phyloP scores from a whole-genome alignment of 2,888 invertebrate genomes.

The Tenthredo distinguenda region DNA sequence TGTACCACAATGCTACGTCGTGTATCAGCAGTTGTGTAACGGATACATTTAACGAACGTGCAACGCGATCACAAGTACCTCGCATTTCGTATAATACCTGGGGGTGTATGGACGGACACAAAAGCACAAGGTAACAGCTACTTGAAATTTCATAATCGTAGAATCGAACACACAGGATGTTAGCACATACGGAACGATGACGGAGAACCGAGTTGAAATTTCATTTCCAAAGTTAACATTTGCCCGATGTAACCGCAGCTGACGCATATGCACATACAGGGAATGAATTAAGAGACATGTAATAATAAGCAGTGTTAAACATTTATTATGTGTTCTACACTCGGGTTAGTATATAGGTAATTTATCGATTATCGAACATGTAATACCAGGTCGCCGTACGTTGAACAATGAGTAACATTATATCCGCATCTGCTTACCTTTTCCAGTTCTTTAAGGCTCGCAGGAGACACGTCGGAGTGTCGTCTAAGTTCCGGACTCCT shows the following conservation, averaged over 20 bases:
- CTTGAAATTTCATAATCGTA: background rate
- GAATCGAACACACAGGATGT: background rate
- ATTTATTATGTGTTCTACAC: background rate
- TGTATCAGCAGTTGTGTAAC: background rate
- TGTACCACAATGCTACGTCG: background rate
- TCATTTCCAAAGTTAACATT: background rate
- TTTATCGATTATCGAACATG: background rate
- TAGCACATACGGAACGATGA: background rate
- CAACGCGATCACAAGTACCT: background rate
- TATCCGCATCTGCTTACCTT: conserved; percentile 81
- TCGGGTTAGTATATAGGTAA: background rate
- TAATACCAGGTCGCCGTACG: background rate
- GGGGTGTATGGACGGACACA: background rate
- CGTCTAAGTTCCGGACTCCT: conserved; percentile 90
- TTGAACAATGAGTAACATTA: background rate
- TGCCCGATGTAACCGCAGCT: background rate
- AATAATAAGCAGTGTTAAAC: background rate
- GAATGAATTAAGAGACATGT: background rate
- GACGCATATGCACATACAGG: background rate
- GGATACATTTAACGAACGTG: conserved; percentile 29
- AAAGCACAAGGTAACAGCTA: background rate
- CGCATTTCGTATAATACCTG: background rate
- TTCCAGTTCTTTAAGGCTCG: conserved; percentile 92
- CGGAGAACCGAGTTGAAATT: background rate
- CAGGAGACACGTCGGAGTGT: conserved; percentile 93